Evolutionary conservation across 2,797 vertebrate genomes (phyloP).

Genomic region (Aplochiton taeniatus): DNA sequence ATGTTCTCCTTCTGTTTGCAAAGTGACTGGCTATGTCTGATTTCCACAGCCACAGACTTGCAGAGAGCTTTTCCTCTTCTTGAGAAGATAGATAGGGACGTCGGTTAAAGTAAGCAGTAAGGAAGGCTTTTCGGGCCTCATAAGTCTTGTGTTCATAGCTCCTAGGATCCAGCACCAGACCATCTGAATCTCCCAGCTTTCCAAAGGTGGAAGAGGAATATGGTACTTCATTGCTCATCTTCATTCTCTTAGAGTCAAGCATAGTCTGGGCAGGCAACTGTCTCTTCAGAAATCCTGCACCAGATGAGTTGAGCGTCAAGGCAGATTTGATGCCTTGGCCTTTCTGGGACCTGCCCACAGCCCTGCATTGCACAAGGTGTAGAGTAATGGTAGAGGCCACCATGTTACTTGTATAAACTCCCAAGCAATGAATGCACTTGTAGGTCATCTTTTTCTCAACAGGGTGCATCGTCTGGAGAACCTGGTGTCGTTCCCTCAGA

Average conservation of each 20-base stretch:
- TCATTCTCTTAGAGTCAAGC: conserved; percentile 83
- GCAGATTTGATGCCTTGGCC: conserved; percentile 83
- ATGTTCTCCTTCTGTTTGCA: conserved; percentile 84
- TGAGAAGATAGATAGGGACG: conserved; percentile 87
- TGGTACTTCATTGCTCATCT: conserved; percentile 70
- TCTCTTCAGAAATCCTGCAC: conserved; percentile 83
- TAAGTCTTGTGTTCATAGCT: conserved; percentile 93
- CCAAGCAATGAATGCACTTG: conserved; percentile 98
- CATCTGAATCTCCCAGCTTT: conserved; percentile 80
- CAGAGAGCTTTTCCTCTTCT: conserved; percentile 92
- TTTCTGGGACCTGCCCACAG: conserved; percentile 88
- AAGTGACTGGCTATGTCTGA: conserved; percentile 94
- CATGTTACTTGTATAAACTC: conserved; percentile 98
- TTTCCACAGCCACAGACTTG: conserved; percentile 95
- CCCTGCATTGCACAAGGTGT: conserved; percentile 96
- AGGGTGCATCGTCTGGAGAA: conserved; percentile 96
- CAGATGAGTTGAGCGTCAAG: conserved; percentile 78
- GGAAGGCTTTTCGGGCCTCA: conserved; percentile 92
- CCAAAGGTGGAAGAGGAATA: conserved; percentile 76
- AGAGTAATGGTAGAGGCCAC: conserved; percentile 96
- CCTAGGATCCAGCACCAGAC: conserved; percentile 89
- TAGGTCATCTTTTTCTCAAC: conserved; percentile 98
- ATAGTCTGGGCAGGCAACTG: conserved; percentile 79
- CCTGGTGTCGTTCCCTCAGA: conserved; percentile 92
- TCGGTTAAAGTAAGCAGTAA: conserved; percentile 92